Evolutionary conservation across 2,888 invertebrate genomes (phyloP).

Genomic region (Perithous albicinctus): DNA sequence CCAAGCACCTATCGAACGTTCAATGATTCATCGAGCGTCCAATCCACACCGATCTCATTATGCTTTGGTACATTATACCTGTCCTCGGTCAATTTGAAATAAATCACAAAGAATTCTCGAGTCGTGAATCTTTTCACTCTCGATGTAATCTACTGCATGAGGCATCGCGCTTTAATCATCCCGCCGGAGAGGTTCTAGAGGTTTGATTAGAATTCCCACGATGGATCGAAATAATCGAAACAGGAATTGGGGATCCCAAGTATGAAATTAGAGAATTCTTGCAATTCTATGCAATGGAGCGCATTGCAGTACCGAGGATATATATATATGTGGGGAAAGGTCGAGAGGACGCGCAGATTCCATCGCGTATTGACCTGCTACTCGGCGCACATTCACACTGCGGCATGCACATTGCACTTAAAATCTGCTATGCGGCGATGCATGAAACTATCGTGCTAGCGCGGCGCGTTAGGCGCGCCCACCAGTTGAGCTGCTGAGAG

Average conservation of each 20-base stretch:
- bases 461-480: slow-evolving; percentile 58
- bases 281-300: slow-evolving; percentile 39
- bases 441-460: slow-evolving; percentile 60
- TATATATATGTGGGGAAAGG: slow-evolving; percentile 51
- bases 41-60: slow-evolving; percentile 60
- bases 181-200: slow-evolving; percentile 16
- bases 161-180: slow-evolving; percentile 31
- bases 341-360: slow-evolving; percentile 63
- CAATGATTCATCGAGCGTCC: slow-evolving; percentile 58
- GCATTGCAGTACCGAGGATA: slow-evolving; percentile 15
- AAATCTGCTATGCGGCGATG: slow-evolving; percentile 55
- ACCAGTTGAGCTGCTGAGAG: slow-evolving; percentile 24
- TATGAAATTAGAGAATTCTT: slow-evolving; percentile 26
- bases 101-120: slow-evolving; percentile 28
- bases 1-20: slow-evolving; percentile 47
- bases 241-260: neutral
- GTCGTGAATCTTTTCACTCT: slow-evolving; percentile 23
- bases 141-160: slow-evolving; percentile 36
- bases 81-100: slow-evolving; percentile 46
- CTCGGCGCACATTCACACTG: slow-evolving; percentile 52
- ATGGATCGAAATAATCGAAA: slow-evolving; percentile 56
- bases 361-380: slow-evolving; percentile 64
- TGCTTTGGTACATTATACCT: neutral
- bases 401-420: slow-evolving; percentile 50
- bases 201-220: slow-evolving; percentile 65